Evolutionary conservation across 1,140 invertebrate genomes (phyloP), one percentile per base, ranked within the genome.

Genomic region (Tetranychus urticae): DNA sequence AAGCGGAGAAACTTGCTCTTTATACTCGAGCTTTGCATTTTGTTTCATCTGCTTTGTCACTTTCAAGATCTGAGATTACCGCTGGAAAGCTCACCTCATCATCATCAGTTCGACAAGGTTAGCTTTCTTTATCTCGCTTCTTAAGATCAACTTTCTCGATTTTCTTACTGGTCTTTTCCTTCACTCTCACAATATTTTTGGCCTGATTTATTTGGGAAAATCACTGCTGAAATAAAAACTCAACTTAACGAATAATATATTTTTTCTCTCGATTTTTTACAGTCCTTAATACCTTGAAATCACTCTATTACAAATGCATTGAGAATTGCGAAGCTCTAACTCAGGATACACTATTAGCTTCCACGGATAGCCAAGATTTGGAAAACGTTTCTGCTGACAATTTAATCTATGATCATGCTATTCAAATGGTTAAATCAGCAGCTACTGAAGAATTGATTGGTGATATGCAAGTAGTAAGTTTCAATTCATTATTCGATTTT

Each of bases 401-500:
- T 72, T 85, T 97, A 64, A 79, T 97, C 13, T 97, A 96, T 71
- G 85, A 90, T 69, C 85, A 97, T 74, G 90, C 91, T 58, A 88
- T 97, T 66, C 84, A 93, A 77, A 86, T 93, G 83, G 97, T 92
- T 74, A 92, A 97, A 73, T 82, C 86, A 61, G 94, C 93, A 66
- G 93, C 93, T 37, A 74, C 97, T 64, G 92, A 97, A 72, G 94
- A 99, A 76, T 71, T 98, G 60, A 90, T 96, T 73, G 90, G 90
- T 46, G 91, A 96, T 71, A 85, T 88, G 58, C 83, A 87, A 66
- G 74, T 75, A 67, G 88, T 73, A 67, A 60, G 64, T 45, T 56
- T 34, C 58, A 33, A 23, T 23, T 23, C 23, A 23, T 54, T 56
- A 52, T 31, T 23, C 23, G 23, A 23, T 23, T 23, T 23, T 0